Percentiles rank a stretch among this genome's conserved stretches.
These are phyloP conservation scores for Ladona fulva DNA, from an alignment of 1,140 invertebrate species.

Conservation along the genomic window DNA sequence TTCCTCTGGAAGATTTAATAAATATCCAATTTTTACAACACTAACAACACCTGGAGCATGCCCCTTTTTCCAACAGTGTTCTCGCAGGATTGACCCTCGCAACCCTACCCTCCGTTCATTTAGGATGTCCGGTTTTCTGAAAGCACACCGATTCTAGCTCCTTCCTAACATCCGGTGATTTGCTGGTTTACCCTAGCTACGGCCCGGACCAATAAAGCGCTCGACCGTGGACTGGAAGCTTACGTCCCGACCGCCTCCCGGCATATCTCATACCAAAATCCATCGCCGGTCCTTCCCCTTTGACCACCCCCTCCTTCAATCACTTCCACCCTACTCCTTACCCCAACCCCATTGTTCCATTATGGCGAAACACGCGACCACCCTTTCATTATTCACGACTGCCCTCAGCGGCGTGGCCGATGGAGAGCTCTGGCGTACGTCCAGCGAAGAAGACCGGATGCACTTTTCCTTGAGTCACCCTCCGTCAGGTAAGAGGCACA, in stretches of 20 bases:
- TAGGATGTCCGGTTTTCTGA: not conserved
- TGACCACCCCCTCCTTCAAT: not conserved
- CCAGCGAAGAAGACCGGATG: too few species aligned
- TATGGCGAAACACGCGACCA: not conserved
- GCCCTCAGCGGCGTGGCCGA: not conserved
- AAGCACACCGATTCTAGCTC: not conserved
- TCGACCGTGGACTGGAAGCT: too few species aligned
- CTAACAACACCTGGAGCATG: too few species aligned
- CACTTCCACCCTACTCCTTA: not conserved
- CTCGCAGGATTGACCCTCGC: not conserved
- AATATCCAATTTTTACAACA: too few species aligned
- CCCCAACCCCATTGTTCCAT: not conserved
- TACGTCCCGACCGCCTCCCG: too few species aligned
- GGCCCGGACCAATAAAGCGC: too few species aligned
- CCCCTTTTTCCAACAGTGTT: too few species aligned
- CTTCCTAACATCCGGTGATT: not conserved
- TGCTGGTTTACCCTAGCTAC: not conserved
- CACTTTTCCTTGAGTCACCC: too few species aligned
- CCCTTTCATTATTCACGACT: not conserved
- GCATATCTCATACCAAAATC: too few species aligned
- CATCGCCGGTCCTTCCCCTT: not conserved
- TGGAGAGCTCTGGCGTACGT: too few species aligned
- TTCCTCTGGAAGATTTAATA: too few species aligned
- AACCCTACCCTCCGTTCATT: not conserved
- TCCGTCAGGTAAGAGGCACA: too few species aligned